Conservation (phyloP, 2,888 invertebrate species). For the Drosophila silvestris region DNA sequence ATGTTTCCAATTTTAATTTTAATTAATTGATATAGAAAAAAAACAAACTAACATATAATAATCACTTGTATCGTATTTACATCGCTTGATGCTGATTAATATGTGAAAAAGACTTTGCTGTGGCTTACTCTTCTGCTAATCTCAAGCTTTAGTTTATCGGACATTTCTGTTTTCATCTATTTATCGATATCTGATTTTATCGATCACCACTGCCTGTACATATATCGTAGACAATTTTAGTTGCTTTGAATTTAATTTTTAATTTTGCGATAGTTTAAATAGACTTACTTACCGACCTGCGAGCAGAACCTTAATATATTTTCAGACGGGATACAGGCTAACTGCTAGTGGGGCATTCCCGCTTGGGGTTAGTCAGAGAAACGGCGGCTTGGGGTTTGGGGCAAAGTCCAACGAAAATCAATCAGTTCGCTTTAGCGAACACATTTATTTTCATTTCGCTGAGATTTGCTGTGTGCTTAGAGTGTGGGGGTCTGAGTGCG, state of each 20-base stretch:
- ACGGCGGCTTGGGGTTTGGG: background rate
- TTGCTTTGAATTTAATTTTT: background rate
- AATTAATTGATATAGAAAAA: background rate
- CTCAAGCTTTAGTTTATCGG: background rate
- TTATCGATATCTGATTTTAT: background rate
- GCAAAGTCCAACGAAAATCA: slow-evolving; percentile 78
- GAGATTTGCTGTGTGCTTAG: slow-evolving; percentile 58
- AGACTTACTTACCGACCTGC: background rate
- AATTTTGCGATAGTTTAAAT: background rate
- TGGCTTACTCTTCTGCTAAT: background rate
- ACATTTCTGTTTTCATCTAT: background rate
- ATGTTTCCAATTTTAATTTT: too few relatives aligned
- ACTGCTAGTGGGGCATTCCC: background rate
- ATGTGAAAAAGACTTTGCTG: background rate
- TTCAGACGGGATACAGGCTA: background rate
- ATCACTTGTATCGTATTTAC: background rate
- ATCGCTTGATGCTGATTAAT: background rate
- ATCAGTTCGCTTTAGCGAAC: slow-evolving; percentile 83
- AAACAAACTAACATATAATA: background rate
- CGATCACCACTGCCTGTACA: background rate
- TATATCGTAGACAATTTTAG: background rate
- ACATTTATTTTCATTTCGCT: slow-evolving; percentile 83
- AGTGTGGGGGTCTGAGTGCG: background rate
- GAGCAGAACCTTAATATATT: background rate
- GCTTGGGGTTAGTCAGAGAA: background rate